phyloP scores from a whole-genome alignment of 2,888 invertebrate species.

The Geophilus truncorum region DNA sequence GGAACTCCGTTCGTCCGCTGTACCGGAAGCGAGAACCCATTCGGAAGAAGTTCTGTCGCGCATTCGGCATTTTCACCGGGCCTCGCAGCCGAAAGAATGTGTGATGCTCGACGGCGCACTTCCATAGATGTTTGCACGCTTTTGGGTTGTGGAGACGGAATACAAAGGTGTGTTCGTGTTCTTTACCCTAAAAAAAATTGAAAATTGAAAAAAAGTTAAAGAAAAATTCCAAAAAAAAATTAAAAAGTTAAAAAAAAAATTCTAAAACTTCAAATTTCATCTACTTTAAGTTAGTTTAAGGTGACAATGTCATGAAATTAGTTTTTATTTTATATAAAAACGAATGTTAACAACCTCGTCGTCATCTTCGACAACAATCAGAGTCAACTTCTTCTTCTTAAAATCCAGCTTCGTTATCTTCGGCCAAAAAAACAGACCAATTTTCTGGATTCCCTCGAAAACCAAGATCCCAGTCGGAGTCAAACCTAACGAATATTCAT shows the following conservation, averaged over 20 bases:
- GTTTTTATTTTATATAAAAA: no score
- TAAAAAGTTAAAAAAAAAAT: no score
- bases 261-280: no score
- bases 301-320: no score
- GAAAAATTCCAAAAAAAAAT: no score
- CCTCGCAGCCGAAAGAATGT: slow-evolving; percentile 94
- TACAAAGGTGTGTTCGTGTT: slow-evolving; percentile 98
- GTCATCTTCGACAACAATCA: slow-evolving; percentile 97
- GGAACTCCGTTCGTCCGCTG: slow-evolving; percentile 94
- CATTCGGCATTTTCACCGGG: slow-evolving; percentile 79
- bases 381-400: slow-evolving; percentile 92
- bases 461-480: slow-evolving; percentile 98
- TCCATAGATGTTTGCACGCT: slow-evolving; percentile 99
- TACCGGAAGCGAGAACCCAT: slow-evolving; percentile 97
- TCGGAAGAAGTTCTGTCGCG: slow-evolving; percentile 92
- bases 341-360: no score
- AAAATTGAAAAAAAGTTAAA: no score
- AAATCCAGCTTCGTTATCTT: slow-evolving; percentile 97
- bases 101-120: slow-evolving; percentile 99
- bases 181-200: slow-evolving; percentile 58
- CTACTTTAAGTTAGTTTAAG: no score
- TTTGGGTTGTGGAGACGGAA: slow-evolving; percentile 92
- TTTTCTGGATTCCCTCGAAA: slow-evolving; percentile 93
- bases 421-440: slow-evolving; percentile 98
- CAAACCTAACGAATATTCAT: slow-evolving; percentile 90